Conservation (phyloP, 2,888 invertebrate species). For the Holacanthella duospinosa region DNA sequence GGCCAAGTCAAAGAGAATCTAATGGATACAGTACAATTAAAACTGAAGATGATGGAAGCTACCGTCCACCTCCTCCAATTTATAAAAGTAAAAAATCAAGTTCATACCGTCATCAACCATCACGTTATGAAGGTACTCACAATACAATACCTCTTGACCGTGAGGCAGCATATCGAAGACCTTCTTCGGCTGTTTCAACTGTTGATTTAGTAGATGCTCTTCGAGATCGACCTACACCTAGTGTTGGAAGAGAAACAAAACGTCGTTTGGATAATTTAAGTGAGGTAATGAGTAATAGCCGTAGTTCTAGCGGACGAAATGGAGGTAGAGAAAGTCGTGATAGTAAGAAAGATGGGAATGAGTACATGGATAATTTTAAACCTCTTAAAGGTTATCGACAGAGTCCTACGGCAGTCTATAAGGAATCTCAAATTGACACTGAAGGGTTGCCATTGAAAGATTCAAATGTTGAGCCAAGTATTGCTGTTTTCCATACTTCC, state of each 20-base stretch:
- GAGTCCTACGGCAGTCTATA: conserved; percentile 11
- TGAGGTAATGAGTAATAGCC: not conserved
- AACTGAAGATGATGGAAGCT: conserved; percentile 1
- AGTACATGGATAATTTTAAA: conserved; percentile 10
- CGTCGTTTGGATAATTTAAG: not conserved
- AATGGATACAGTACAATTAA: not conserved
- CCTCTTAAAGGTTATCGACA: not conserved
- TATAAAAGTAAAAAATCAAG: not conserved
- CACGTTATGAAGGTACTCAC: not conserved
- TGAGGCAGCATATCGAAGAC: not conserved
- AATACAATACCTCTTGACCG: no score
- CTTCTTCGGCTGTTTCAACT: not conserved
- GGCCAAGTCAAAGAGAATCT: not conserved
- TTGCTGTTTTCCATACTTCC: conserved; percentile 22
- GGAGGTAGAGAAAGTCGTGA: no score
- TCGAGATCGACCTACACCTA: not conserved
- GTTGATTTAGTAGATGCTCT: not conserved
- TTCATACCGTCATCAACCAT: not conserved
- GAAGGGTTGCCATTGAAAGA: conserved; percentile 4
- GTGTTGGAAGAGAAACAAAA: not conserved
- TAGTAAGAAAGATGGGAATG: not conserved
- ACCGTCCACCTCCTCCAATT: conserved; percentile 3
- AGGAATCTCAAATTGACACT: not conserved
- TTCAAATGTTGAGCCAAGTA: conserved; percentile 14
- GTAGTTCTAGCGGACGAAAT: no score